Percentiles rank a stretch among this genome's conserved stretches.
These are phyloP conservation scores for Epicampocera succincta DNA, from an alignment of 2,888 invertebrate species.

Conservation along the genomic window DNA sequence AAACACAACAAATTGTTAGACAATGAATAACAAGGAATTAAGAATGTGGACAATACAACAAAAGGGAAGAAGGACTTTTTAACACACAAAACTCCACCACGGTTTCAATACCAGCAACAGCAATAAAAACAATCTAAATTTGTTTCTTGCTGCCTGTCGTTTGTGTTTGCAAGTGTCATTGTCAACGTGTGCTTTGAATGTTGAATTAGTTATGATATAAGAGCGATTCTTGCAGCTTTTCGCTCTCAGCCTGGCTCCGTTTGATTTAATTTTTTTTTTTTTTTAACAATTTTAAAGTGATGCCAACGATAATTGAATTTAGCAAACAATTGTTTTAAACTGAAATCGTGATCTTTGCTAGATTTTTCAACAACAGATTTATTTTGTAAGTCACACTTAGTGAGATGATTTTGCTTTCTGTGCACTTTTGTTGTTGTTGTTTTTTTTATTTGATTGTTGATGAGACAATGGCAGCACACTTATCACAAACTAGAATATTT, in stretches of 20 bases:
- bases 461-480: slow-evolving; percentile 59
- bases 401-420: slow-evolving; percentile 27
- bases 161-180: slow-evolving; percentile 61
- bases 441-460: slow-evolving; percentile 14
- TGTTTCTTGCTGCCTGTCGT: slow-evolving; percentile 32
- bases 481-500: slow-evolving; percentile 43
- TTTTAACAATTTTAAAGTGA: slow-evolving; percentile 54
- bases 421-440: neutral
- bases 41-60: slow-evolving; percentile 5
- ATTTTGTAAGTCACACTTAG: slow-evolving; percentile 59
- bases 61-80: slow-evolving; percentile 43
- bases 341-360: slow-evolving; percentile 67
- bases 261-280: slow-evolving; percentile 10
- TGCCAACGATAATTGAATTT: slow-evolving; percentile 69
- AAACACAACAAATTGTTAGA: slow-evolving; percentile 44
- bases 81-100: slow-evolving; percentile 42
- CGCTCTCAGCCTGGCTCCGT: slow-evolving; percentile 34
- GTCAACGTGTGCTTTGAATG: slow-evolving; percentile 68
- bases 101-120: slow-evolving; percentile 39
- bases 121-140: slow-evolving; percentile 22
- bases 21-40: slow-evolving; percentile 61
- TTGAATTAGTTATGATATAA: slow-evolving; percentile 56
- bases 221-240: slow-evolving; percentile 30
- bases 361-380: slow-evolving; percentile 55
- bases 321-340: slow-evolving; percentile 68